phyloP scores from a whole-genome alignment of 2,797 vertebrate species.

The Galaxias olidus region DNA sequence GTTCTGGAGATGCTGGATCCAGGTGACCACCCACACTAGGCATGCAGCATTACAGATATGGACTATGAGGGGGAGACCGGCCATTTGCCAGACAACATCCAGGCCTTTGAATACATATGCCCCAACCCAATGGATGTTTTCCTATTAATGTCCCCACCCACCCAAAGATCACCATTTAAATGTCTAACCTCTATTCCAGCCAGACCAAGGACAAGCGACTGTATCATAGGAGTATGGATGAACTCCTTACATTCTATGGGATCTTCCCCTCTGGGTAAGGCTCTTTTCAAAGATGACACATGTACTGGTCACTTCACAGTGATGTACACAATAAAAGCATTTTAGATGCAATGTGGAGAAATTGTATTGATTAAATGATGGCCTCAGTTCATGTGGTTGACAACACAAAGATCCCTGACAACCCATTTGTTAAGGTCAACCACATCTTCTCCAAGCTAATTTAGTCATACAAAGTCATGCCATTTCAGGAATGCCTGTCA shows the following conservation, averaged over 20 bases:
- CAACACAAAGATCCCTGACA: too few relatives aligned
- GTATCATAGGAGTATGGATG: constrained; percentile 13
- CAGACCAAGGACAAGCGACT: constrained; percentile 19
- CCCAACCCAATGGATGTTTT: constrained; percentile 19
- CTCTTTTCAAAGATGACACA: constrained; percentile 15
- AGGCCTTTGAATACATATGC: background rate
- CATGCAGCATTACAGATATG: constrained; percentile 28
- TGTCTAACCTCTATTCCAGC: constrained; percentile 24
- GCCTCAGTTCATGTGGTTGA: too few relatives aligned
- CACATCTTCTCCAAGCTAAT: background rate
- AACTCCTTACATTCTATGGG: constrained; percentile 20
- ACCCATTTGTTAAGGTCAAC: constrained; percentile 25
- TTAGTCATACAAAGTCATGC: too few relatives aligned
- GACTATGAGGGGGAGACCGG: constrained; percentile 20
- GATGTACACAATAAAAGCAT: constrained; percentile 21
- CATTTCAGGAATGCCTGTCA: too few relatives aligned
- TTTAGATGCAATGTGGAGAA: constrained; percentile 16
- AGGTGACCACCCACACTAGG: constrained; percentile 17
- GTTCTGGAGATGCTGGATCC: constrained; percentile 16
- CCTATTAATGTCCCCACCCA: constrained; percentile 12
- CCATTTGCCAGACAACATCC: constrained; percentile 5
- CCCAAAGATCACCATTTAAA: constrained; percentile 11
- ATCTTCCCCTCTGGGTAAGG: constrained; percentile 19
- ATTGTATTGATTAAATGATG: background rate
- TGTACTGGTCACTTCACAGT: constrained; percentile 7